A percentile compares a stretch with the other conserved stretches of the same genome.
These are phyloP conservation scores for Thalassophryne amazonica DNA, from an alignment of 2,797 vertebrate species.

Conservation along the genomic window DNA sequence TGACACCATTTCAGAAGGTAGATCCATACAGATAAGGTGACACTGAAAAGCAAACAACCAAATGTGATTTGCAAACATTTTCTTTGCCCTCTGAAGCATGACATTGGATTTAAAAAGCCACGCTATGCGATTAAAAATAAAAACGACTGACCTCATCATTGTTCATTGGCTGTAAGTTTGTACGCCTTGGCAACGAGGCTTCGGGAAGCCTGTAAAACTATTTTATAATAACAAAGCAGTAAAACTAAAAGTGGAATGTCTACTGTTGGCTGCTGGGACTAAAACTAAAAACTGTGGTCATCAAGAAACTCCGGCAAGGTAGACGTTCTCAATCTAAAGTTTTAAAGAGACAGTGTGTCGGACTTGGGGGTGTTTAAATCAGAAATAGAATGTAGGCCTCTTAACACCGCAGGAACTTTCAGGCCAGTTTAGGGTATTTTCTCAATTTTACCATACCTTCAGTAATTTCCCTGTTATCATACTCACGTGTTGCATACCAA, in stretches of 20 bases:
- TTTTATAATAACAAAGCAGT: slow-evolving; percentile 42
- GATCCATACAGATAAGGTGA: slow-evolving; percentile 90
- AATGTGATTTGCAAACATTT: slow-evolving; percentile 37
- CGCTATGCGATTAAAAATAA: slow-evolving; percentile 35
- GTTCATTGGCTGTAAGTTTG: slow-evolving; percentile 40
- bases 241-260: slow-evolving; percentile 45
- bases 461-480: no score
- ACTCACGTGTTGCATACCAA: no score
- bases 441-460: no score
- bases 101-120: slow-evolving; percentile 24
- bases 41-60: slow-evolving; percentile 65
- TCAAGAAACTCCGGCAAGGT: no score
- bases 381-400: no score
- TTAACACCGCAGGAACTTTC: no score
- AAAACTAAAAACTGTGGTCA: slow-evolving; percentile 35
- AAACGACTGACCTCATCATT: slow-evolving; percentile 41
- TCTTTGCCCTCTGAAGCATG: slow-evolving; percentile 17
- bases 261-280: slow-evolving; percentile 23
- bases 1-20: slow-evolving; percentile 86
- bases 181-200: slow-evolving; percentile 47
- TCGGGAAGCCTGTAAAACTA: slow-evolving; percentile 41
- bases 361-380: no score
- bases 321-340: no score
- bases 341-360: no score
- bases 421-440: no score